Percentiles rank a stretch among this genome's conserved stretches.
These are phyloP conservation scores for Meloidogyne floridensis DNA, from an alignment of 1,140 invertebrate species.

Conservation along the genomic window DNA sequence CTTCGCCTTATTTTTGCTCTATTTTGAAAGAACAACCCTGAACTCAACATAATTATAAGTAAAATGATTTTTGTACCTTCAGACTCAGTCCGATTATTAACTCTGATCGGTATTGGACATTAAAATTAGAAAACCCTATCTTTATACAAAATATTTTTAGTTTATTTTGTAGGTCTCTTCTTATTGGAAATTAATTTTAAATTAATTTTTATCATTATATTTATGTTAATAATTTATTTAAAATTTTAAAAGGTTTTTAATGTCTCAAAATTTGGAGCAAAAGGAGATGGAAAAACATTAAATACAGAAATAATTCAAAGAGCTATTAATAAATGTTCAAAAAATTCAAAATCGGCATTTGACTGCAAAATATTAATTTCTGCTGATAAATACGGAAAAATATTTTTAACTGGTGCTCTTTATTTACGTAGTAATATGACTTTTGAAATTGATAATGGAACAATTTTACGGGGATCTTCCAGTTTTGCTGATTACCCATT, in stretches of 20 bases:
- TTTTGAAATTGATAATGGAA: not conserved
- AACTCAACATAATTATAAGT: too few species aligned
- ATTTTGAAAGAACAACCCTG: too few species aligned
- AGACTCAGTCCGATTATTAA: too few species aligned
- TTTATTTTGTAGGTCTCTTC: too few species aligned
- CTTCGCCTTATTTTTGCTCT: too few species aligned
- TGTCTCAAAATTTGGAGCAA: not conserved
- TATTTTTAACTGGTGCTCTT: constrained; percentile 2
- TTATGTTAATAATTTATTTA: too few species aligned
- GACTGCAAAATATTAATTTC: not conserved
- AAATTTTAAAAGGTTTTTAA: not conserved
- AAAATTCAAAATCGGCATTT: not conserved
- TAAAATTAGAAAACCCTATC: too few species aligned
- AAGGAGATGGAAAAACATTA: constrained; percentile 9
- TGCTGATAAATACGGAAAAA: not conserved
- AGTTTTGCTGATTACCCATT: constrained; percentile 12
- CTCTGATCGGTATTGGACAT: too few species aligned
- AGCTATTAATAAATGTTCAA: not conserved
- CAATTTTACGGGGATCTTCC: constrained; percentile 1
- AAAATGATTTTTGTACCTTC: too few species aligned
- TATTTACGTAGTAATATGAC: constrained; percentile 10
- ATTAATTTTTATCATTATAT: too few species aligned
- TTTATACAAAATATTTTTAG: too few species aligned
- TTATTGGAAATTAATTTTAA: too few species aligned
- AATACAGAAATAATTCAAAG: constrained; percentile 8